Conservation (phyloP, 2,888 invertebrate species). For the Aplocera efformata region DNA sequence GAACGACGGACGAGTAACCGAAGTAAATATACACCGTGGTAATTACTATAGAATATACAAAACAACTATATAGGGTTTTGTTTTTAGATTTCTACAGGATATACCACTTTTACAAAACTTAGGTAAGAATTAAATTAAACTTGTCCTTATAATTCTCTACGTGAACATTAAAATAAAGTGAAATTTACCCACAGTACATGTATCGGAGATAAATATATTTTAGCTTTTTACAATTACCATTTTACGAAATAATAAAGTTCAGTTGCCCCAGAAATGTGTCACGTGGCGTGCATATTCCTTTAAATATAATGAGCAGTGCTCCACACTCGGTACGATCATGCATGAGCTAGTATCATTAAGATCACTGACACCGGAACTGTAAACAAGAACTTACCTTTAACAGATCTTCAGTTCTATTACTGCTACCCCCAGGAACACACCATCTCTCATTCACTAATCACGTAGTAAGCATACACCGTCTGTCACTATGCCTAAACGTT, state of each 20-base stretch:
- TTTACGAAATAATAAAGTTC: not conserved
- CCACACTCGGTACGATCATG: constrained; percentile 36
- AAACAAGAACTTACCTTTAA: constrained; percentile 50
- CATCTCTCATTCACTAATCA: constrained; percentile 39
- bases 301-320: constrained; percentile 17
- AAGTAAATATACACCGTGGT: not conserved
- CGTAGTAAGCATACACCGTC: constrained; percentile 45
- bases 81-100: too few species aligned
- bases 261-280: not conserved
- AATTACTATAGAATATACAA: not conserved
- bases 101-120: too few species aligned
- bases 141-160: too few species aligned
- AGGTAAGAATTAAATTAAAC: too few species aligned
- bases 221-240: too few species aligned
- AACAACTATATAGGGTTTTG: constrained; percentile 14
- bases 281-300: not conserved
- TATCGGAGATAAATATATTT: too few species aligned
- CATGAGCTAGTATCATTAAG: constrained; percentile 53
- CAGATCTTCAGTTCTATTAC: constrained; percentile 17
- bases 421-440: constrained; percentile 24
- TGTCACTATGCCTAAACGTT: constrained; percentile 47
- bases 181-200: too few species aligned
- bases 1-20: constrained; percentile 36
- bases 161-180: too few species aligned
- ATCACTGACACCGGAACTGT: constrained; percentile 53